Base-by-base conservation (phyloP, 2,797 vertebrate genomes). In the Notolepis coatsorum region DNA sequence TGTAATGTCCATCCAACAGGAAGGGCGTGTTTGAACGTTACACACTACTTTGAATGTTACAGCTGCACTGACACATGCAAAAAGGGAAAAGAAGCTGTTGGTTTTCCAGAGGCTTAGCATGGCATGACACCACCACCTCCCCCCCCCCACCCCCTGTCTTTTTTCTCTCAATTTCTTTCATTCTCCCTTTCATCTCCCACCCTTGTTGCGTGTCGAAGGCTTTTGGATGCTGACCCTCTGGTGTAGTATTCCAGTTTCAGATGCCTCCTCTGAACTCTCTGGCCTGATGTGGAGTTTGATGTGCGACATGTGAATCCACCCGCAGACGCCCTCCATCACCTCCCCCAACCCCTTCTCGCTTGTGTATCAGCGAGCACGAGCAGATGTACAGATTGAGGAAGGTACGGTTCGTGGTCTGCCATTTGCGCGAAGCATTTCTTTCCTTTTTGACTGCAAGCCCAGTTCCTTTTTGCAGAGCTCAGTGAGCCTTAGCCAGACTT, bases 201-300 rank as follows among this genome's bases (percentile, higher is more conserved):
- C 54, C 68, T 74, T 71, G 68, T 79, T 61, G 65, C 75, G 75
- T 72, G 79, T n/a, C 73, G 77, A 71, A 70, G 24, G 4, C 73
- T 80, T 70, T 49, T 75, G 61, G 77, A 79, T 79, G 73, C 28
- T 2, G 61, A 64, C 55, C 42, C 35, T 33, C 48, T 42, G 51
- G 62, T 49, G 67, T 61, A 75, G 75, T 59, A 33, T 63, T 72
- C 65, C n/a, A 54, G 42, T 59, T 75, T 42, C 77, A 68, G 70
- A 71, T 58, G 52, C 55, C 51, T 80, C 73, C 71, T 73, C 77
- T 82, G 77, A 86, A 73, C 80, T 68, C 57, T 73, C 77, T 65
- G 77, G 70, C 77, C 79, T 73, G 61, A 5, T 30, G 71, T 41
- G 65, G 71, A 62, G 79, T 79, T 78, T 82, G 78, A 87, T 82